Base-by-base conservation (phyloP, 92 coral and sea anemone genomes). In the Porites cylindrica region DNA sequence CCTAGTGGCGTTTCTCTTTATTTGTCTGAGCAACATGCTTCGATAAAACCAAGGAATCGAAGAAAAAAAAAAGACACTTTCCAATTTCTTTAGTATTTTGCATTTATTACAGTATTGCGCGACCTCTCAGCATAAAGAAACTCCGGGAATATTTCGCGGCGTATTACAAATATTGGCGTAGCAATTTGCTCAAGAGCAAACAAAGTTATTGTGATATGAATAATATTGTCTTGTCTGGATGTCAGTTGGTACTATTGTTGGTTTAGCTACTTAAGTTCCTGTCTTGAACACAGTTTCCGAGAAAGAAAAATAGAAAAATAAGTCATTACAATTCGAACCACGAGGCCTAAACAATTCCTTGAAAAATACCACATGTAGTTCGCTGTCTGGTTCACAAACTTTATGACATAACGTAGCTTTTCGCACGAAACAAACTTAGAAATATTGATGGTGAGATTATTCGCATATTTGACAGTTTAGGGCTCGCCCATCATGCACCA, bases 371-470 rank as follows among this genome's bases (percentile, higher is more conserved):
- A 82, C 86, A 58, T 71, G 86, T 65, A 70, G 54, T 51, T 70
- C 18, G n/a, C 78, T 82, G 75, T 82, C 20, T 38, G 38, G 13
- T 64, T 18, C 24, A 54, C 14, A 8, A 54, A 38, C 7, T 4
- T 13, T 54, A 54, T 54, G 14, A 13, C 68, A 1, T n/a, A 7
- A 65, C 2, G 7, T 56, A 53, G n/a, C 75, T 58, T 69, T 19
- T n/a, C 56, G 70, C 78, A 71, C 56, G 70, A 71, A 69, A 71
- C 54, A 23, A 71, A 60, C 59, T 66, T 60, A 29, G 7, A 70
- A 82, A 82, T 82, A 82, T 82, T 82, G 86, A 72, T 70, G 70
- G 7, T 3, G 38, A n/a, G 78, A 71, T 82, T 82, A 80, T 18
- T 23, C 9, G 4, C 10, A 17, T 5, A 21, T 52, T 51, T 80